Base-by-base conservation (phyloP, 2,113 vertebrate genomes). In the Carassius carassius region DNA sequence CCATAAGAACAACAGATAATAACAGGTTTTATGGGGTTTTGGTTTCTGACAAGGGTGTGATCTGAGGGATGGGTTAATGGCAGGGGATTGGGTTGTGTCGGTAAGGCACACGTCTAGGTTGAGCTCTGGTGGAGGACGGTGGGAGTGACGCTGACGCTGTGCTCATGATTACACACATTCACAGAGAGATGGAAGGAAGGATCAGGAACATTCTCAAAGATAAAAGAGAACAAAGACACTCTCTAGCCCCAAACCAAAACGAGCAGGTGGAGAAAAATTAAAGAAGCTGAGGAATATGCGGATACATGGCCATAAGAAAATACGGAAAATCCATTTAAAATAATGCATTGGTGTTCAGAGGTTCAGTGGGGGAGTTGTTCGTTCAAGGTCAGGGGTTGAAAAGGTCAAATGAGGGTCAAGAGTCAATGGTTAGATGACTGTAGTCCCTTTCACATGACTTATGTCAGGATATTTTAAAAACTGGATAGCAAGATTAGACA, bases 131-230 rank as follows among this genome's bases (percentile, higher is more conserved):
- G 72, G 23, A 81, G 62, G 78, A 80, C 41, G 11, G 78, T 65
- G 76, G 76, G 76, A 62, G 60, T 32, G 79, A 32, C 13, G 21
- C 35, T 83, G 77, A 85, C 17, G 35, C 21, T 35, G 89, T 84
- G 88, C 63, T 69, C 63, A 81, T 81, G 79, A 37, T 56, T 70
- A 81, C 79, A 81, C 44, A 88, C 85, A 89, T 44, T 89, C 84
- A 92, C 89, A 63, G 23, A 79, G 86, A 86, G 88, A 91, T 90
- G 91, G 91, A 93, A 94, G 93, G 93, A 93, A 94, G 93, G 92
- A 93, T 89, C 91, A 72, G 90, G 84, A 87, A 90, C 91, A 92
- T 92, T 92, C 91, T 90, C 90, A 44, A 90, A 89, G 90, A 84
- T 86, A 84, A 87, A 88, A 49, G 70, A 90, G 82, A 65, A 58